phyloP scores from a whole-genome alignment of 2,888 invertebrate genomes.

The Piscicola geometra region DNA sequence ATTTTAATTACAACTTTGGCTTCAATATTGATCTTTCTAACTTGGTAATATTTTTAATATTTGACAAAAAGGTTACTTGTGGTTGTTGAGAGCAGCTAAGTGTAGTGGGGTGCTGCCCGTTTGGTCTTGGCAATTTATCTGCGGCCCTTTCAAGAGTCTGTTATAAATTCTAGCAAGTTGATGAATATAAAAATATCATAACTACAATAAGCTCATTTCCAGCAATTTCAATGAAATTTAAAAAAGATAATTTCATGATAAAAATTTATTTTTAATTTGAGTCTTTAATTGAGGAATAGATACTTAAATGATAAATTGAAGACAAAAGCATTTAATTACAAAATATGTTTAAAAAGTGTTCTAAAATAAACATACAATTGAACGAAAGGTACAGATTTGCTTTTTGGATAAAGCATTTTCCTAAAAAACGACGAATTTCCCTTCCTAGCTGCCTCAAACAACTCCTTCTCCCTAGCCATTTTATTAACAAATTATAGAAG shows the following conservation, averaged over 20 bases:
- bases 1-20: background rate
- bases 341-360: no score
- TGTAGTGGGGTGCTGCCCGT: slow-evolving; percentile 89
- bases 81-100: slow-evolving; percentile 86
- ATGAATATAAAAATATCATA: slow-evolving; percentile 2
- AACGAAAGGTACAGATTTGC: slow-evolving; percentile 29
- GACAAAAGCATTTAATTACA: no score
- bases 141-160: slow-evolving; percentile 61
- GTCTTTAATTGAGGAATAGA: no score
- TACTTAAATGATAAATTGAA: no score
- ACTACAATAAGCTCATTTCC: background rate
- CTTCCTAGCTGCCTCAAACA: slow-evolving; percentile 87
- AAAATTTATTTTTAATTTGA: no score
- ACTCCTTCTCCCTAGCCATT: slow-evolving; percentile 95
- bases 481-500: no score
- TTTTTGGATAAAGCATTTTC: slow-evolving; percentile 69
- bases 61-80: slow-evolving; percentile 65
- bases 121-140: slow-evolving; percentile 85
- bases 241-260: no score
- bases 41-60: background rate
- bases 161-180: slow-evolving; percentile 24
- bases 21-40: no score
- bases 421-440: slow-evolving; percentile 83
- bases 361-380: background rate
- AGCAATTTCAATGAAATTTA: no score